Base-by-base conservation (phyloP, 2,888 invertebrate species). In the Drosophila neonasuta region DNA sequence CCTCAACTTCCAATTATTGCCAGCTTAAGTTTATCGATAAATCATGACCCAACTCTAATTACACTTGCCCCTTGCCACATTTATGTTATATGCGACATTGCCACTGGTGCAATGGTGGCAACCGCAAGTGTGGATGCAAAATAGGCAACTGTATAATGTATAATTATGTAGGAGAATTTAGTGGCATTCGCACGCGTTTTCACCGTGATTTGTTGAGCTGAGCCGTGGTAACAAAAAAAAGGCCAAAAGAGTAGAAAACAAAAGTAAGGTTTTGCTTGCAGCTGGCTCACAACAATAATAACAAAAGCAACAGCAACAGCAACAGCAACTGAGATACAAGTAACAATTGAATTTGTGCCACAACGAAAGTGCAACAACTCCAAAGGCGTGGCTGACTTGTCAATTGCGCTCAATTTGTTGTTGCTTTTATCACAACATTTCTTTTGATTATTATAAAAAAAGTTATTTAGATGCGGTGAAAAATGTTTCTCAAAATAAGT, bases 161-260 rank as follows among this genome's bases (percentile, higher is more conserved):
- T 71, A 70, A 69, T 64, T 61, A 74, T 72, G 68, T 46, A 57
- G 74, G 70, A 80, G 68, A 77, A 77, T 75, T 77, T 61, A 61
- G 68, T 42, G 76, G 66, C 52, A 75, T 67, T 75, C 75, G 67
- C 60, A 54, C 67, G 69, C 56, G 66, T 59, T 77, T 77, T 79
- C 69, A 54, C 67, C 59, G 41, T 58, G 67, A 69, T 67, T 72
- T 67, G 56, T 60, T 54, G 57, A 52, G 44, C 32, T 24, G 51
- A 39, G 55, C 24, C 34, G 39, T 34, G 29, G 45, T 20, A 39
- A 24, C 6, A 24, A 6, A 24, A 24, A 24, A 60, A 60, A 46
- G 24, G 24, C 24, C 41, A 60, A 59, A 50, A 59, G 46, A 63
- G 62, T 51, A 39, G 44, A 52, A 65, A 61, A 67, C 70, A 68